A percentile compares a stretch with the other conserved stretches of the same genome.
These are phyloP conservation scores for Coryphaenoides rupestris DNA, from an alignment of 2,113 vertebrate genomes.

Conservation along the genomic window DNA sequence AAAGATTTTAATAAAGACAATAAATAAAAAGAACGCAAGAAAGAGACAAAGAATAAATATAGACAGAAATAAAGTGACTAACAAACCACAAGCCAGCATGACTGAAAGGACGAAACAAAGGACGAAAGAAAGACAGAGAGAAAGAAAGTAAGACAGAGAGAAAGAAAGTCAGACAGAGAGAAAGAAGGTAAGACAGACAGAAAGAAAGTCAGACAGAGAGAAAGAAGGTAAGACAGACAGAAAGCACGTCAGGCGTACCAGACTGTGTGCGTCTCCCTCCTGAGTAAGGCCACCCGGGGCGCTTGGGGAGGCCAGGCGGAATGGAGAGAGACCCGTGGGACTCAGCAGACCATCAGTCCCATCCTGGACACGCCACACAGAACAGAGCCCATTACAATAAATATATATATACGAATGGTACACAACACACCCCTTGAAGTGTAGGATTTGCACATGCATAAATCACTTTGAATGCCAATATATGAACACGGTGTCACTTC, in stretches of 20 bases:
- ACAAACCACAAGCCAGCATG: too few species aligned
- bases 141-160: background rate
- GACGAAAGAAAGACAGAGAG: background rate
- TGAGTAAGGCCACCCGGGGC: slow-evolving; percentile 45
- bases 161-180: background rate
- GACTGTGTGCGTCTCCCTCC: slow-evolving; percentile 32
- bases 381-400: slow-evolving; percentile 15
- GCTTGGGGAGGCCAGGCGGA: slow-evolving; percentile 21
- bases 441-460: too few species aligned
- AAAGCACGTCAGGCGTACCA: slow-evolving; percentile 25
- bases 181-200: background rate
- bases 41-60: too few species aligned
- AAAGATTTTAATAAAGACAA: background rate
- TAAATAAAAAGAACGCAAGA: background rate
- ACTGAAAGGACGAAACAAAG: too few species aligned
- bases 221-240: too few species aligned
- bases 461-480: too few species aligned
- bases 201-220: too few species aligned
- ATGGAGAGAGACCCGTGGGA: slow-evolving; percentile 24
- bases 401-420: background rate
- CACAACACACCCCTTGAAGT: background rate
- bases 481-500: too few species aligned
- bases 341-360: slow-evolving; percentile 27
- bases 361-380: slow-evolving; percentile 41
- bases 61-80: too few species aligned